A percentile compares a stretch with the other conserved stretches of the same genome.
phyloP scores from a whole-genome alignment of 2,797 vertebrate genomes.

The Paratrypauchen microcephalus region DNA sequence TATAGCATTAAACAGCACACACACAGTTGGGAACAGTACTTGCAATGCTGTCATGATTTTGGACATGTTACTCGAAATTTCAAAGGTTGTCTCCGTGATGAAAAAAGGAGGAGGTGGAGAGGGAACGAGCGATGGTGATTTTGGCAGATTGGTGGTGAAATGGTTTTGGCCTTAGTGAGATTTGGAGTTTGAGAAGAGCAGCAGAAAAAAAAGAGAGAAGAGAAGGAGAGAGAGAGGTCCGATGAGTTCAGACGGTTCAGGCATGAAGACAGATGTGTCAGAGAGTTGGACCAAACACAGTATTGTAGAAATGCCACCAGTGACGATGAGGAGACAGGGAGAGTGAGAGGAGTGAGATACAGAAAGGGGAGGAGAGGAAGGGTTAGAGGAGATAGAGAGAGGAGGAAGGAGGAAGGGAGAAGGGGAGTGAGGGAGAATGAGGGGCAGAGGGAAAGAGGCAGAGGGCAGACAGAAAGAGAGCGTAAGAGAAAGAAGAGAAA shows the following conservation, averaged over 20 bases:
- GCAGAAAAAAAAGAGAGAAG: constrained; percentile 14
- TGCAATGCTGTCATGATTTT: not conserved
- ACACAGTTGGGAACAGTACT: not conserved
- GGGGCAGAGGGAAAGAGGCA: no score
- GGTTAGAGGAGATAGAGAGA: no score
- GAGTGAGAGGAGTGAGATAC: no score
- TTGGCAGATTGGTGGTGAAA: constrained; percentile 55
- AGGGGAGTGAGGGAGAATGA: no score
- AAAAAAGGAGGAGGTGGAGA: constrained; percentile 57
- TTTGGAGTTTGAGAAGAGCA: constrained; percentile 35
- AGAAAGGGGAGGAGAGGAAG: no score
- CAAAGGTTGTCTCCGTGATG: constrained; percentile 73
- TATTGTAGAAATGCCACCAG: constrained; percentile 27
- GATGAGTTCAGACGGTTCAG: constrained; percentile 51
- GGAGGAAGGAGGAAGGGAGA: no score
- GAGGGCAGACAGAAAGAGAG: no score
- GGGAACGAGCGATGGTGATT: constrained; percentile 48
- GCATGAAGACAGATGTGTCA: constrained; percentile 30
- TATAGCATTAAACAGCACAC: no score
- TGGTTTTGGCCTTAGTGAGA: constrained; percentile 54
- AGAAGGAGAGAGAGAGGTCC: constrained; percentile 12
- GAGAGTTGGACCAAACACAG: constrained; percentile 36
- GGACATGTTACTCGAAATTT: constrained; percentile 36
- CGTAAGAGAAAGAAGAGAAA: no score
- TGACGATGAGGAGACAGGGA: no score